Conservation (phyloP, 2,888 invertebrate genomes). For the Drosophila lutescens region DNA sequence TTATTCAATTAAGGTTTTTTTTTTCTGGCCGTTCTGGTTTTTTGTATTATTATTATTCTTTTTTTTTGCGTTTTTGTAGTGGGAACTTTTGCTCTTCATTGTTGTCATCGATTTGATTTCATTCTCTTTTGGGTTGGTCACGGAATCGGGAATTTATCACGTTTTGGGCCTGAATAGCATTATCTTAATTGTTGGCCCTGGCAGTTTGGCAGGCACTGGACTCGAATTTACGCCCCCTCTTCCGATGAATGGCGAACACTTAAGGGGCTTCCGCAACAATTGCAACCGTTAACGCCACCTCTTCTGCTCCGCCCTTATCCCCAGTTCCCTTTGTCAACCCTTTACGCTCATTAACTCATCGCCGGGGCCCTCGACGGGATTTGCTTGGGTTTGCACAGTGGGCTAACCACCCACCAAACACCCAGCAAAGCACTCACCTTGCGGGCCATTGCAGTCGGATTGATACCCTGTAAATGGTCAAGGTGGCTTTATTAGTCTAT, state of each 20-base stretch:
- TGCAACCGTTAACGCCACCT: slow-evolving; percentile 39
- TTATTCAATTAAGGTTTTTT: slow-evolving; percentile 58
- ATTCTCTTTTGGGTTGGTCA: slow-evolving; percentile 22
- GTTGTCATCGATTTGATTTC: slow-evolving; percentile 31
- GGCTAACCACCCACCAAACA: background rate
- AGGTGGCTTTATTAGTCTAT: background rate
- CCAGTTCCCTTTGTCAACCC: slow-evolving; percentile 37
- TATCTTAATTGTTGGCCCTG: slow-evolving; percentile 6
- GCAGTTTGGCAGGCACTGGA: slow-evolving; percentile 22
- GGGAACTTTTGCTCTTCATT: slow-evolving; percentile 26
- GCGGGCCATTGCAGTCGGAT: slow-evolving; percentile 2
- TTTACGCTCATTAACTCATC: slow-evolving; percentile 46
- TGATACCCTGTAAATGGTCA: background rate
- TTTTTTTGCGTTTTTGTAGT: slow-evolving; percentile 14
- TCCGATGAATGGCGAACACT: slow-evolving; percentile 52
- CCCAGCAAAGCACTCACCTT: background rate
- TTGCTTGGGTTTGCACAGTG: slow-evolving; percentile 29
- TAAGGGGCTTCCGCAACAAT: slow-evolving; percentile 75
- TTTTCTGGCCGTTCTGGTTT: slow-evolving; percentile 23
- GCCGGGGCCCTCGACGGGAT: slow-evolving; percentile 37
- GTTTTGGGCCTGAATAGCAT: slow-evolving; percentile 16
- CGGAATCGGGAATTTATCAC: slow-evolving; percentile 22
- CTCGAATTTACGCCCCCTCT: background rate
- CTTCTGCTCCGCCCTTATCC: slow-evolving; percentile 6
- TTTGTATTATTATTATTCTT: slow-evolving; percentile 5